Base-by-base conservation (phyloP, 2,797 vertebrate genomes). In the Coccyzus lansbergi region DNA sequence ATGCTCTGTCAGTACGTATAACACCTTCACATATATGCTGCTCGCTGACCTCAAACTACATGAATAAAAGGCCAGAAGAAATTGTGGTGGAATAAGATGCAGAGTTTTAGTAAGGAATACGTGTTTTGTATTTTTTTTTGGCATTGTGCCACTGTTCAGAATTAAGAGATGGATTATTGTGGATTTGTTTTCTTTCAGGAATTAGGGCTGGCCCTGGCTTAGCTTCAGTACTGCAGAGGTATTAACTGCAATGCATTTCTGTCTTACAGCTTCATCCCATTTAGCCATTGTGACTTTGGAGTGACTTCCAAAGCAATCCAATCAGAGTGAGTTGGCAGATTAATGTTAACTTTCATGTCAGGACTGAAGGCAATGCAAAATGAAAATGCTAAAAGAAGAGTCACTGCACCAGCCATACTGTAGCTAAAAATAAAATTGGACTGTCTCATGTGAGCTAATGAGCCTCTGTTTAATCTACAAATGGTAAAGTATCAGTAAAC, bases 101-200 rank as follows among this genome's bases (percentile, higher is more conserved):
- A 21, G 83, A 85, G 55, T 74, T 88, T 96, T 74, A 85, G 83
- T 64, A 92, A 96, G 95, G 70, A 95, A 94, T 95, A 88, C 72
- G 83, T 53, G 84, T 84, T 97, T 91, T 82, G 86, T 96, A 94
- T 76, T 92, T 76, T 92, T 92, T 96, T 95, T 95, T 97, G 95
- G 97, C 95, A 88, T 70, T 31, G 79, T 93, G 95, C 97, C 96
- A 96, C 85, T 97, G 94, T 89, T 96, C 96, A 97, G 97, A 98
- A 98, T 98, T 98, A 98, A 98, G 97, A 95, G 95, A 82, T 95
- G 96, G 98, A 98, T 98, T 98, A 98, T 95, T 94, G 93, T 94
- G 97, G 97, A 98, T 98, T 98, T 98, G 97, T 97, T 97, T 98
- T 98, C 98, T 97, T 98, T 98, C 96, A 95, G 97, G 98, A 98